These are phyloP conservation scores for Cephus cinctus DNA, from an alignment of 1,140 invertebrate genomes.

Conservation along the genomic window DNA sequence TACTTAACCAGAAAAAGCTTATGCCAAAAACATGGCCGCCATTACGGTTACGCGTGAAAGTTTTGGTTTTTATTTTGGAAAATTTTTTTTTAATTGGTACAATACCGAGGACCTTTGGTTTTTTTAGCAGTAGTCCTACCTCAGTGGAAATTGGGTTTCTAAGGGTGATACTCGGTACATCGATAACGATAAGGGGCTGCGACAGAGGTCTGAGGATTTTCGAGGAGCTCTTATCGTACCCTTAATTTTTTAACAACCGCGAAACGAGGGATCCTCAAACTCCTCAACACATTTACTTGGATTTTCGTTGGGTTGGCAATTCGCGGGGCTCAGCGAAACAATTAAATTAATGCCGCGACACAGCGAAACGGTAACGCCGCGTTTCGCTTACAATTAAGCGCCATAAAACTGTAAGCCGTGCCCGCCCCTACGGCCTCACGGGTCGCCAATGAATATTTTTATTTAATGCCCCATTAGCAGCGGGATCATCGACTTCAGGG, in stretches of 20 bases:
- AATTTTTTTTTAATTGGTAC: no score
- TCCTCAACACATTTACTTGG: constrained; percentile 4
- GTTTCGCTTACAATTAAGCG: constrained; percentile 32
- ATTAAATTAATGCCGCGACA: constrained; percentile 29
- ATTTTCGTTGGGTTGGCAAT: constrained; percentile 11
- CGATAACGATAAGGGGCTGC: no score
- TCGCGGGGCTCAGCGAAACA: constrained; percentile 7
- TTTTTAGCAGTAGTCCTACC: no score
- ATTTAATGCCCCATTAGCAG: constrained; percentile 32
- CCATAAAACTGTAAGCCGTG: constrained; percentile 29
- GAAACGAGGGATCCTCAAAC: constrained; percentile 10
- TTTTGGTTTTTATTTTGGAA: no score
- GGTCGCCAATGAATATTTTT: constrained; percentile 34
- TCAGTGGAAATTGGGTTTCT: no score
- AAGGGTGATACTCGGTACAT: no score
- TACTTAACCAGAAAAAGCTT: no score
- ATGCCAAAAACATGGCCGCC: no score
- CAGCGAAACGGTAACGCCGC: constrained; percentile 19
- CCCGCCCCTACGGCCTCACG: background rate
- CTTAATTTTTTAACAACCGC: constrained; percentile 20
- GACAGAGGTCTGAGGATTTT: no score
- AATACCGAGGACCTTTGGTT: no score
- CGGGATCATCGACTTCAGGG: background rate
- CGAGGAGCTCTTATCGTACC: background rate
- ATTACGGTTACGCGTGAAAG: no score